These are phyloP conservation scores for Lasioglossum zephyrum DNA, from an alignment of 2,888 invertebrate species.

Conservation along the genomic window DNA sequence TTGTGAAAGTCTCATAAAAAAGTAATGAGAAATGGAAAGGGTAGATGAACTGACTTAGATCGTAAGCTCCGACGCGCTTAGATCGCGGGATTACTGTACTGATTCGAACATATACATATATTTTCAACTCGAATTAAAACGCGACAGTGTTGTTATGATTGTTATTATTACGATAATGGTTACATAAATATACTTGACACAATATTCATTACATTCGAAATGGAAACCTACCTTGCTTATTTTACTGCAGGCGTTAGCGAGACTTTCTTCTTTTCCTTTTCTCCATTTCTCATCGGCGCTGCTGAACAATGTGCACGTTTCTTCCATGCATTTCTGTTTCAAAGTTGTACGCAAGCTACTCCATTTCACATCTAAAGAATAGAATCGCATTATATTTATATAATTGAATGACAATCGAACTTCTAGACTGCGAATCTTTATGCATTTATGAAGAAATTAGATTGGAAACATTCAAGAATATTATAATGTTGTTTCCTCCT, in stretches of 20 bases:
- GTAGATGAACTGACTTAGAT: no score
- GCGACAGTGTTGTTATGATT: background rate
- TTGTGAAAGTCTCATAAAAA: no score
- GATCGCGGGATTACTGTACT: no score
- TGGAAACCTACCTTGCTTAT: slow-evolving; percentile 71
- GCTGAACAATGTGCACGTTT: slow-evolving; percentile 85
- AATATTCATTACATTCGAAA: background rate
- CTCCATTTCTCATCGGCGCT: slow-evolving; percentile 83
- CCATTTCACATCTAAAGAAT: slow-evolving; percentile 80
- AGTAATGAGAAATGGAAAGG: no score
- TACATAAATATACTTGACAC: background rate
- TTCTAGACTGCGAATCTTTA: no score
- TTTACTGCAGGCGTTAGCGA: slow-evolving; percentile 69
- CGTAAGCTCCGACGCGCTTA: no score
- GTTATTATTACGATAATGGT: background rate
- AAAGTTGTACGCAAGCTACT: slow-evolving; percentile 78
- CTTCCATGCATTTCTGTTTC: slow-evolving; percentile 84
- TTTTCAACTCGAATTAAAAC: background rate
- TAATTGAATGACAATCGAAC: background rate
- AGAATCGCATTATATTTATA: slow-evolving; percentile 4
- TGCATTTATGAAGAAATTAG: no score
- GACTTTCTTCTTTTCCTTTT: slow-evolving; percentile 81
- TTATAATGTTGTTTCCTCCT: no score
- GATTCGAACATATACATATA: no score
- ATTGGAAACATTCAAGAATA: no score